These are phyloP conservation scores for Drepanosiphum platanoidis DNA, from an alignment of 2,888 invertebrate species.

Conservation along the genomic window DNA sequence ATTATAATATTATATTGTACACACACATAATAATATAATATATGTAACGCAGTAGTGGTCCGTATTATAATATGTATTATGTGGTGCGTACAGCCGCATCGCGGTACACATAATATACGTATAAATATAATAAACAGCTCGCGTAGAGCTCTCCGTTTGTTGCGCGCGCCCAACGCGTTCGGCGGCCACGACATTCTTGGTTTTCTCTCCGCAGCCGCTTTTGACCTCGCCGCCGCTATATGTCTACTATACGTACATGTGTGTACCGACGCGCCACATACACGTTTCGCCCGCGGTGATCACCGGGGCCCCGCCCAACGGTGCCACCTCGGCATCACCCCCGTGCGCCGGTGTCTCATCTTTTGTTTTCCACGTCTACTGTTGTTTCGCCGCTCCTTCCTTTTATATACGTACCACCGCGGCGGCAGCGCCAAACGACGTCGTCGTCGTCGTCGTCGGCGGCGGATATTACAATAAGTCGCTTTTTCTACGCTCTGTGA, in stretches of 20 bases:
- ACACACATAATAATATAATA: conserved; percentile 10
- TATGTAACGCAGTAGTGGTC: neutral
- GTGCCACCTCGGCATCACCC: conserved; percentile 61
- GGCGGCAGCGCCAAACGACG: too few species aligned
- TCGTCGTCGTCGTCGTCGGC: too few species aligned
- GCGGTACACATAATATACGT: too few species aligned
- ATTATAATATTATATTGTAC: neutral
- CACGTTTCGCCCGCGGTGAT: conserved; percentile 58
- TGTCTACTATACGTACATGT: neutral
- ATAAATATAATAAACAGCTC: too few species aligned
- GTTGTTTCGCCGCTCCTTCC: conserved; percentile 19
- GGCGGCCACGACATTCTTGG: conserved; percentile 55
- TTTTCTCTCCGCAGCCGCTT: conserved; percentile 56
- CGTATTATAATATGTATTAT: conserved; percentile 21
- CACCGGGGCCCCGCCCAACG: conserved; percentile 56
- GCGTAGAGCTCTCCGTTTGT: conserved; percentile 14
- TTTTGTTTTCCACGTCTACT: conserved; percentile 48
- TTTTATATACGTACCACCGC: neutral
- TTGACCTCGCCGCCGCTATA: conserved; percentile 60
- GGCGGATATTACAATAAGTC: too few species aligned
- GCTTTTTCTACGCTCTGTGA: too few species aligned
- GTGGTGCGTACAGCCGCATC: neutral
- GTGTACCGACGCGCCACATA: conserved; percentile 17
- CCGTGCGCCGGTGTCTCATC: conserved; percentile 53
- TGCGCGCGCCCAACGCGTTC: conserved; percentile 40